Evolutionary conservation across 2,113 vertebrate species (phyloP).

Genomic region (Elephas maximus): DNA sequence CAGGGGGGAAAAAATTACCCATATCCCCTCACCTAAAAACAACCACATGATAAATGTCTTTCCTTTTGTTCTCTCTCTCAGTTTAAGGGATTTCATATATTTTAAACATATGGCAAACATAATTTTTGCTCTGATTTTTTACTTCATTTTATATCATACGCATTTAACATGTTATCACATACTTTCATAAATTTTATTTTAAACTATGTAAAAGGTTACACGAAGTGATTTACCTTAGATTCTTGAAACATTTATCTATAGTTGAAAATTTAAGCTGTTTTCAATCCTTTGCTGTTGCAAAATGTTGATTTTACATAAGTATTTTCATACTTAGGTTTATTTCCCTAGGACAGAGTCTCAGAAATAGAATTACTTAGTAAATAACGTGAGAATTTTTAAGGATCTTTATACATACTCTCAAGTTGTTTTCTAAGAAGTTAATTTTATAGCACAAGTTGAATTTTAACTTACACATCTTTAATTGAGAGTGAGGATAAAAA

Average conservation of each 20-base stretch:
- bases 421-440: neutral
- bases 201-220: neutral
- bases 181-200: neutral
- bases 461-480: neutral
- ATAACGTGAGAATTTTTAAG: neutral
- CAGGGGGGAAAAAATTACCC: no score
- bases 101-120: neutral
- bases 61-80: neutral
- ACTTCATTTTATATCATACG: neutral
- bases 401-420: neutral
- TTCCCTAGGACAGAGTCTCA: neutral
- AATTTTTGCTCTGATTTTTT: neutral
- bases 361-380: neutral
- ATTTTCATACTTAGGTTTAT: slow-evolving; percentile 6
- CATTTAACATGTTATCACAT: neutral
- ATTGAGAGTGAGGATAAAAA: neutral
- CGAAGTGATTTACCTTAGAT: neutral
- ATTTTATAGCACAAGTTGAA: neutral
- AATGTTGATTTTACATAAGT: neutral
- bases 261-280: neutral
- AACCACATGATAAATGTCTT: neutral
- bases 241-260: neutral
- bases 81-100: neutral
- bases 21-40: neutral
- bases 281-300: neutral